Evolutionary conservation across 2,113 vertebrate genomes (phyloP).

Genomic region (Vireo altiloquus): DNA sequence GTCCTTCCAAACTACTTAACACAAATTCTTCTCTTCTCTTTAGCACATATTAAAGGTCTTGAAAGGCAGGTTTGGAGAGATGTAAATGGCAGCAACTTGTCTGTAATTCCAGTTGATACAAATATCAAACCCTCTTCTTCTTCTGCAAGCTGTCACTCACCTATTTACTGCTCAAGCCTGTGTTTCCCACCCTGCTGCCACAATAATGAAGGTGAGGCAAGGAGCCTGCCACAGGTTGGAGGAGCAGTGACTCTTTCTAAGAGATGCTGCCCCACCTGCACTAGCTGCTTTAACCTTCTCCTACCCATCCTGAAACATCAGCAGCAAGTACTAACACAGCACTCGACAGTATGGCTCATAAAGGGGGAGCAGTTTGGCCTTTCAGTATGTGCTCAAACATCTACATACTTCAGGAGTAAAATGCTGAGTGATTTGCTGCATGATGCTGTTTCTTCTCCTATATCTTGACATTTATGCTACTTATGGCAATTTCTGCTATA

Average conservation of each 20-base stretch:
- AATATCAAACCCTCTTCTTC: not conserved
- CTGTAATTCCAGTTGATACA: not conserved
- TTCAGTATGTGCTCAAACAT: not conserved
- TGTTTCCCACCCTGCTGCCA: not conserved
- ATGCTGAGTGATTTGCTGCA: not conserved
- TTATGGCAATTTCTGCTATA: not conserved
- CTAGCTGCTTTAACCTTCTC: not conserved
- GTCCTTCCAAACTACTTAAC: not conserved
- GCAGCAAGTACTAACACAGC: accelerated
- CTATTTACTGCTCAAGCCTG: not conserved
- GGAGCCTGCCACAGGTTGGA: not conserved
- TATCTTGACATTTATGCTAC: not conserved
- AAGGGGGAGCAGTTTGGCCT: not conserved
- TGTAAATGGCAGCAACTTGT: not conserved
- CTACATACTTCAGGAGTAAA: not conserved
- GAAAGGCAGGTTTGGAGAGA: not conserved
- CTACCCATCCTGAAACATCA: not conserved
- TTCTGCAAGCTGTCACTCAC: not conserved
- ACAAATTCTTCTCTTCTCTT: not conserved
- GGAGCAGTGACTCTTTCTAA: not conserved
- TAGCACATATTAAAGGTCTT: not conserved
- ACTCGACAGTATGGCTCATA: accelerated
- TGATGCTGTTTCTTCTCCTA: not conserved
- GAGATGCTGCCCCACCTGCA: not conserved
- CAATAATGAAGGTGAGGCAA: not conserved